Conservation (phyloP, 2,797 vertebrate species). For the Gorsachius magnificus region DNA sequence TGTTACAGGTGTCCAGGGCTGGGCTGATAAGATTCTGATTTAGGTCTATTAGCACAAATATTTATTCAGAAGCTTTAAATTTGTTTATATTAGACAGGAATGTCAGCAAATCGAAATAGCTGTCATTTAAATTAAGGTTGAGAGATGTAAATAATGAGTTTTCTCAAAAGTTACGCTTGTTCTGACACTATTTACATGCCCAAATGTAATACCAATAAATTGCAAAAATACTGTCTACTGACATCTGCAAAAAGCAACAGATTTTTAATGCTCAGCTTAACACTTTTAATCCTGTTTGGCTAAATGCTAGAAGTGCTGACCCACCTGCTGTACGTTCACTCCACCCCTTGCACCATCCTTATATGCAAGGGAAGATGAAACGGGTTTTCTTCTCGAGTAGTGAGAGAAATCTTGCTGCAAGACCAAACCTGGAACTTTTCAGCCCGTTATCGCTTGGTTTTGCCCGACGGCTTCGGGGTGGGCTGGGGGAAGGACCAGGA, state of each 20-base stretch:
- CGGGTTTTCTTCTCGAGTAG: background rate
- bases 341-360: background rate
- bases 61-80: background rate
- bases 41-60: background rate
- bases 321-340: background rate
- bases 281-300: background rate
- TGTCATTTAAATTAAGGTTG: background rate
- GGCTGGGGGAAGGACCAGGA: background rate
- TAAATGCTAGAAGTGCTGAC: background rate
- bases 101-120: background rate
- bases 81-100: background rate
- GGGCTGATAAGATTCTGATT: background rate
- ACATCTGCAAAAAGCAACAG: background rate
- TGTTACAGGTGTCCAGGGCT: background rate
- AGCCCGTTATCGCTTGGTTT: fast-evolving
- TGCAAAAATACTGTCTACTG: background rate
- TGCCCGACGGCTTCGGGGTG: fast-evolving
- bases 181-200: background rate
- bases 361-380: background rate
- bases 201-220: background rate
- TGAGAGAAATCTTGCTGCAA: background rate
- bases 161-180: background rate
- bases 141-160: background rate
- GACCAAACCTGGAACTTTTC: background rate
- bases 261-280: background rate